Conservation (phyloP, 2,888 invertebrate species). For the Scelioninae gen. 1 region DNA sequence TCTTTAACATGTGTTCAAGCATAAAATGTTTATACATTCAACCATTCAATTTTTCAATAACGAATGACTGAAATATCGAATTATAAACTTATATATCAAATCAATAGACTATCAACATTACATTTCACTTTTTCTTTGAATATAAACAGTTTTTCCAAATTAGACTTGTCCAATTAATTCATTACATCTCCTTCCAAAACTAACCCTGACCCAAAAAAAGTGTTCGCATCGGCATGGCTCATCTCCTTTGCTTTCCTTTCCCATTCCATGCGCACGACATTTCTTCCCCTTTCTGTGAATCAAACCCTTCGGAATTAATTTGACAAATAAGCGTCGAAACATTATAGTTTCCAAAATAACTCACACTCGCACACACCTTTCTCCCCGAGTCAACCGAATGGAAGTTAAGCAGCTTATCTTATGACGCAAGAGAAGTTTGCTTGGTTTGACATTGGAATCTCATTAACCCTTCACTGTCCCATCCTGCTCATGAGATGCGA, state of each 20-base stretch:
- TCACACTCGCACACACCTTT: too few relatives aligned
- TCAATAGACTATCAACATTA: too few relatives aligned
- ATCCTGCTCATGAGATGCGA: conserved; percentile 54
- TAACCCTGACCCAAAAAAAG: conserved; percentile 26
- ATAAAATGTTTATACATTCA: too few relatives aligned
- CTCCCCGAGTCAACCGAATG: too few relatives aligned
- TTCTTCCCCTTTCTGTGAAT: conserved; percentile 6
- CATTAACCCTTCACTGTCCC: conserved; percentile 71
- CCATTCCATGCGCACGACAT: not conserved
- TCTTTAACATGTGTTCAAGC: too few relatives aligned
- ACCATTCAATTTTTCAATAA: too few relatives aligned
- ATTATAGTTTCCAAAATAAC: too few relatives aligned
- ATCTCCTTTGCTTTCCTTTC: not conserved
- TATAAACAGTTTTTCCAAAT: not conserved
- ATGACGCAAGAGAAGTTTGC: conserved; percentile 56
- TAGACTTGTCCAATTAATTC: conserved; percentile 16
- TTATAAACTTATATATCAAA: too few relatives aligned
- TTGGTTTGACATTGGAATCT: conserved; percentile 70
- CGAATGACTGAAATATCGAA: too few relatives aligned
- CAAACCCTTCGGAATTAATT: conserved; percentile 27
- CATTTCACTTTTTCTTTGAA: too few relatives aligned
- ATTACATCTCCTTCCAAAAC: conserved; percentile 27
- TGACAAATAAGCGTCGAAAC: conserved; percentile 46
- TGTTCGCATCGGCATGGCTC: conserved; percentile 8
- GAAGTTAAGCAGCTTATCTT: too few relatives aligned